Evolutionary conservation across 2,888 invertebrate species (phyloP).

Genomic region (Eupithecia exiguata): DNA sequence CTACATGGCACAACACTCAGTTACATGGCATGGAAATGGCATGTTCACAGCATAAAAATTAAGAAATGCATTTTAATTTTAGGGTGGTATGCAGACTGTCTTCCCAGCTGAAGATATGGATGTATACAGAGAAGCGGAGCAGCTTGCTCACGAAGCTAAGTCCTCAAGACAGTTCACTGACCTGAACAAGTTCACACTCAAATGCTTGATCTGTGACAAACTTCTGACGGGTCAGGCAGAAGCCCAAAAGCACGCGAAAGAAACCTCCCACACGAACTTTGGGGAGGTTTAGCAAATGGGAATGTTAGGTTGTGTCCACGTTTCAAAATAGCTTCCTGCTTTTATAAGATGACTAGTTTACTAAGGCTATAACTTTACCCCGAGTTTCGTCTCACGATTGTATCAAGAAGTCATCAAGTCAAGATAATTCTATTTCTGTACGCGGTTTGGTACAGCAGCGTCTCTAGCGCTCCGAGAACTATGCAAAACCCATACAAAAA

Average conservation of each 20-base stretch:
- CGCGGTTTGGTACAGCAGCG: neutral
- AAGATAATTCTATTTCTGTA: neutral
- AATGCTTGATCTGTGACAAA: constrained; percentile 91
- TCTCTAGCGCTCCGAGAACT: neutral
- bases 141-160: constrained; percentile 94
- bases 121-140: constrained; percentile 91
- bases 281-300: constrained; percentile 87
- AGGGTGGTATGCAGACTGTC: constrained; percentile 91
- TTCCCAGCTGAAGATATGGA: constrained; percentile 90
- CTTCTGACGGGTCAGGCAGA: constrained; percentile 91
- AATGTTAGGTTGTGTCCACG: constrained; percentile 45
- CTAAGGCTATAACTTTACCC: neutral
- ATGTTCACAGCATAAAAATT: too few species aligned
- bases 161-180: constrained; percentile 96
- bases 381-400: neutral
- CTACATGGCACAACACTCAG: neutral
- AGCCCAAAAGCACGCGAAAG: constrained; percentile 93
- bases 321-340: neutral
- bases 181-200: constrained; percentile 92
- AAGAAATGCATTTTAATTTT: constrained; percentile 32
- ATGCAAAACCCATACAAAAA: neutral
- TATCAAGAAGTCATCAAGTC: neutral
- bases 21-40: too few species aligned
- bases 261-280: constrained; percentile 92
- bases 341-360: neutral